Base-by-base conservation (phyloP, 2,797 vertebrate species). In the Arctocebus calabarensis region DNA sequence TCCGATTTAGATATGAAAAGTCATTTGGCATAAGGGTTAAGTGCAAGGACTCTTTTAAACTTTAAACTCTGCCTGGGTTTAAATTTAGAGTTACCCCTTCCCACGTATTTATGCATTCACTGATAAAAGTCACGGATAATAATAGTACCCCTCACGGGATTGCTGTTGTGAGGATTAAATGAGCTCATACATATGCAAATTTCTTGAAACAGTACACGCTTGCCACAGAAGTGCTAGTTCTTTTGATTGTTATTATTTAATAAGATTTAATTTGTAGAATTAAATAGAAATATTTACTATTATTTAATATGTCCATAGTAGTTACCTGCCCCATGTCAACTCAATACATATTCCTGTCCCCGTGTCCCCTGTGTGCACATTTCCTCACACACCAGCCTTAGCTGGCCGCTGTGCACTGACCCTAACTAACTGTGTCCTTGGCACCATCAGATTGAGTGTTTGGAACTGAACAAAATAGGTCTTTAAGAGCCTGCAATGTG, bases 251-350 rank as follows among this genome's bases (percentile, higher is more conserved):
- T 68, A 57, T 55, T 71, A 88, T 9, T 84, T 83, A 75, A 59
- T 32, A 34, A 66, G 43, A 77, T 43, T 48, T 70, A 37, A 43
- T 57, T 90, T 66, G 4, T 32, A 77, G 45, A 8, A 48, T 48
- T 48, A 48, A 48, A 48, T 25, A 48, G 62, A 34, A 74, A 52
- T 74, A 88, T 74, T 91, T 95, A 48, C 84, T 13, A 55, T 83
- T 68, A 94, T 52, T 94, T 84, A 84, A 84, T 91, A 66, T 87
- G 5, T 61, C 73, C 8, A 57, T 84, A 55, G 90, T 77, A 79
- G 34, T 61, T 1, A 43, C 17, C 52, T 75, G 25, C 12, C 37
- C 55, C 37, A 90, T 29, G n/a, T 66, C 40, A 84, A 48, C 40
- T 92, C 43, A 71, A 55, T 57, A 23, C 40, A 32, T 25, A 73